These are phyloP conservation scores for Dreissena polymorpha DNA, from an alignment of 1,140 invertebrate species.

Conservation along the genomic window DNA sequence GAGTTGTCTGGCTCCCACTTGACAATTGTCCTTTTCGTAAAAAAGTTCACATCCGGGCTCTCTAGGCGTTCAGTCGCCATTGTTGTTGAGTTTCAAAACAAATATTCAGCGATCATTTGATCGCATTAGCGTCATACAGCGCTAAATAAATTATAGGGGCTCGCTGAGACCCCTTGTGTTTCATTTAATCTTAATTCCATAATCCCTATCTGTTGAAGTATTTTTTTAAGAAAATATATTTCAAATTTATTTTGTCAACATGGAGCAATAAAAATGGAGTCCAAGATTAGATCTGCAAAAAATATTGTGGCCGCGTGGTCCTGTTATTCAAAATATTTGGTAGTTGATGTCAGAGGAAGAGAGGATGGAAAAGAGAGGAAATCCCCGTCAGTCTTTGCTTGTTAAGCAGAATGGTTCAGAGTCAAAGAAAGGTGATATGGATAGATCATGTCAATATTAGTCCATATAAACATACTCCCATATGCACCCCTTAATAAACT, in stretches of 20 bases:
- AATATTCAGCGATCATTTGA: background rate
- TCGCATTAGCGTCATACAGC: background rate
- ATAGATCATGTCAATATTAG: no score
- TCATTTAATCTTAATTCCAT: background rate
- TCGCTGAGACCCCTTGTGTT: background rate
- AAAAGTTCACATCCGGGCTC: background rate
- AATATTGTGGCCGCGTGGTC: background rate
- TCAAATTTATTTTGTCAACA: background rate
- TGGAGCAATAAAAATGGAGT: conserved; percentile 8
- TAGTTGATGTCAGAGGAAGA: conserved; percentile 10
- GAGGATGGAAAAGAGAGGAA: conserved; percentile 1
- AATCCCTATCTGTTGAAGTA: background rate
- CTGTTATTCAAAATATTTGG: background rate
- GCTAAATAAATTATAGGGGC: background rate
- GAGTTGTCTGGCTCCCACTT: background rate
- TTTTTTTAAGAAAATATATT: background rate
- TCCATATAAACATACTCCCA: no score
- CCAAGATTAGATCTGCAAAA: background rate
- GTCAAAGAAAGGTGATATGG: background rate
- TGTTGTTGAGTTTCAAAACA: background rate
- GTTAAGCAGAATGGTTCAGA: background rate
- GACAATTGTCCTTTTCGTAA: background rate
- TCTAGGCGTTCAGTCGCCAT: background rate
- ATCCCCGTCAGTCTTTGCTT: background rate
- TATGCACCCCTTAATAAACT: no score